Evolutionary conservation across 1,140 invertebrate species (phyloP), one percentile per base, ranked within the genome.

Genomic region (Rhopalosiphum padi): DNA sequence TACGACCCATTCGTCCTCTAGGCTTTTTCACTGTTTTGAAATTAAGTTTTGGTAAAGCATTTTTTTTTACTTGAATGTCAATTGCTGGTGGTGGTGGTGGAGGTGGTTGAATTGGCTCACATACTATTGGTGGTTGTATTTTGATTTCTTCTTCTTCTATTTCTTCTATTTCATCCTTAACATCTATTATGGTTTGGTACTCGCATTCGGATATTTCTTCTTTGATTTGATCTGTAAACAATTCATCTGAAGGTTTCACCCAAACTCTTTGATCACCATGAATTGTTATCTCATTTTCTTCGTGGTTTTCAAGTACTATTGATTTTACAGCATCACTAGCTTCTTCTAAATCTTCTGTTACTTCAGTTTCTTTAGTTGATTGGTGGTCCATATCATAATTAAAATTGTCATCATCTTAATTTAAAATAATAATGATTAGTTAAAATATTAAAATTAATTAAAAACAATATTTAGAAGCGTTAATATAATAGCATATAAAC

Each of bases 161-260:
- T 92, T 60, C 89, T 90, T 68, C 55, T 43, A 90, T 68, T 68
- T 90, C 91, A 93, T 93, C 77, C 43, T 93, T 93, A 37, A 93
- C n/a, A 8, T 93, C 91, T 1, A 93, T 6, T 43, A 86, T 22
- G 21, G 46, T 86, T 35, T 93, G 82, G 15, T 37, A 51, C 4
- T 85, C 35, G 30, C 37, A 41, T 55, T 68, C 37, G 7, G 25
- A 9, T n/a, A 68, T 18, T 46, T 93, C 91, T 51, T 86, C 82
- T 86, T 93, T 93, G 15, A 93, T 93, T 41, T 93, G 48, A 77
- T 91, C 60, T 41, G 46, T 86, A 30, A 93, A 86, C 35, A 93
- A 86, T 86, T 30, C 91, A 37, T 86, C 82, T 22, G 7, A 23
- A 55, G 82, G 82, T 93, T 93, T 93, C 7, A 93, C 48, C 77